Evolutionary conservation across 2,888 invertebrate species (phyloP).

Genomic region (Campoletis raptor): DNA sequence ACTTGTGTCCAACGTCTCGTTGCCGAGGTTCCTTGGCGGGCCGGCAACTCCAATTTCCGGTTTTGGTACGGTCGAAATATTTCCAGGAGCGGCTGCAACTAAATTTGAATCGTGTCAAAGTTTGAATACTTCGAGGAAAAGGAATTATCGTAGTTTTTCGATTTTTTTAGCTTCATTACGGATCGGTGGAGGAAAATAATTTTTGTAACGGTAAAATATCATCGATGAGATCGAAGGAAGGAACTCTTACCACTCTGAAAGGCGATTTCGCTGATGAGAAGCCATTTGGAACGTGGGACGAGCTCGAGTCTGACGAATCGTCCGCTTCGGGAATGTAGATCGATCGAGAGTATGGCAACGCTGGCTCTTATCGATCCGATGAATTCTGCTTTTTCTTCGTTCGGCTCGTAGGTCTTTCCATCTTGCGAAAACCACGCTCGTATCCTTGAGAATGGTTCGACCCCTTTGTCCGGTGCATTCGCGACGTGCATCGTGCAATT

Average conservation of each 20-base stretch:
- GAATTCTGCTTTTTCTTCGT: slow-evolving; percentile 87
- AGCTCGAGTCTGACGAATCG: slow-evolving; percentile 91
- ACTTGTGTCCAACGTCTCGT: slow-evolving; percentile 71
- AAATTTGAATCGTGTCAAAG: background rate
- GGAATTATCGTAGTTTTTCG: too few relatives aligned
- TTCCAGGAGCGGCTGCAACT: slow-evolving; percentile 70
- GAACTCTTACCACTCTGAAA: slow-evolving; percentile 90
- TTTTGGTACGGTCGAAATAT: slow-evolving; percentile 72
- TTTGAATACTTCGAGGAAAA: too few relatives aligned
- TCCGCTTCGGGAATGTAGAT: slow-evolving; percentile 91
- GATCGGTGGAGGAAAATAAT: too few relatives aligned
- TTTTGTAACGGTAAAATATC: too few relatives aligned
- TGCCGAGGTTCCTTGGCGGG: slow-evolving; percentile 67
- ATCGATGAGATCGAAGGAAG: too few relatives aligned
- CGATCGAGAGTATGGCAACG: slow-evolving; percentile 89
- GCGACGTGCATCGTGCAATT: slow-evolving; percentile 81
- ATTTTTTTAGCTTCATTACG: too few relatives aligned
- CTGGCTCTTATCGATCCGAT: slow-evolving; percentile 85
- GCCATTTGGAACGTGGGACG: slow-evolving; percentile 93
- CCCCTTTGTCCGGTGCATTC: slow-evolving; percentile 91
- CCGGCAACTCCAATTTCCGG: slow-evolving; percentile 72
- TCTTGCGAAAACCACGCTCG: slow-evolving; percentile 93
- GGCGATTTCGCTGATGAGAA: slow-evolving; percentile 94
- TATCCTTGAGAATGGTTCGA: slow-evolving; percentile 92
- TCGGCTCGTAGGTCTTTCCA: slow-evolving; percentile 90